A percentile compares a stretch with the other conserved stretches of the same genome.
Evolutionary conservation across 1,140 invertebrate genomes (phyloP).

Genomic region (Trissolcus basalis): DNA sequence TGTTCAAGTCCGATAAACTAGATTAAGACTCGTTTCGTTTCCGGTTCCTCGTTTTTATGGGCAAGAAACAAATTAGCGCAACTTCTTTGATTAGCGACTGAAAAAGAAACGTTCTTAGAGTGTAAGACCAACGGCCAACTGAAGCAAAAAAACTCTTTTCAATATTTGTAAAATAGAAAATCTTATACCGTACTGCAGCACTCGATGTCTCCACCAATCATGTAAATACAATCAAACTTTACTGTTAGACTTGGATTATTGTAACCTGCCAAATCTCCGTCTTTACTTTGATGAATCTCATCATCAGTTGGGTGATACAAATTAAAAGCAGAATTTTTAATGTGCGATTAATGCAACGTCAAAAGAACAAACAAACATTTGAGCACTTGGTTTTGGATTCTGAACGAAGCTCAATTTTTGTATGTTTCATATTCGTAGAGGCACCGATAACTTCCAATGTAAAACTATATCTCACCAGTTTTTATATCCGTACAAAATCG

Average conservation of each 20-base stretch:
- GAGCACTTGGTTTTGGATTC: neutral
- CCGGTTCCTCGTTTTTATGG: neutral
- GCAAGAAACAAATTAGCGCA: constrained; percentile 2
- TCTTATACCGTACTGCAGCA: constrained; percentile 6
- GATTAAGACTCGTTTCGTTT: constrained; percentile 4
- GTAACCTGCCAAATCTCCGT: constrained; percentile 41
- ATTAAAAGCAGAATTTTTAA: no score
- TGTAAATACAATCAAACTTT: constrained; percentile 48
- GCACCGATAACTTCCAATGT: constrained; percentile 26
- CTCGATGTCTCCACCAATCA: constrained; percentile 51
- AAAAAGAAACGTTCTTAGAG: constrained; percentile 24
- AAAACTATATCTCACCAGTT: constrained; percentile 15
- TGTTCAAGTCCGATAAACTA: constrained; percentile 40
- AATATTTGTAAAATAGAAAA: constrained; percentile 42
- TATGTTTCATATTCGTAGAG: constrained; percentile 25
- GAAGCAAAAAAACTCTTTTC: constrained; percentile 44
- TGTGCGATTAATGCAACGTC: constrained; percentile 2
- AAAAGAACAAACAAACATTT: constrained; percentile 25
- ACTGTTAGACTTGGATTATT: constrained; percentile 28
- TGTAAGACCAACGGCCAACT: constrained; percentile 44
- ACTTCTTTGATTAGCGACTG: constrained; percentile 34
- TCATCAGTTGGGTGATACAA: neutral
- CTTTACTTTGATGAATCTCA: constrained; percentile 22
- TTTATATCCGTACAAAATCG: constrained; percentile 16
- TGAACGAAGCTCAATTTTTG: constrained; percentile 44